phyloP scores from a whole-genome alignment of 2,888 invertebrate species.

The Hipparchia semele region DNA sequence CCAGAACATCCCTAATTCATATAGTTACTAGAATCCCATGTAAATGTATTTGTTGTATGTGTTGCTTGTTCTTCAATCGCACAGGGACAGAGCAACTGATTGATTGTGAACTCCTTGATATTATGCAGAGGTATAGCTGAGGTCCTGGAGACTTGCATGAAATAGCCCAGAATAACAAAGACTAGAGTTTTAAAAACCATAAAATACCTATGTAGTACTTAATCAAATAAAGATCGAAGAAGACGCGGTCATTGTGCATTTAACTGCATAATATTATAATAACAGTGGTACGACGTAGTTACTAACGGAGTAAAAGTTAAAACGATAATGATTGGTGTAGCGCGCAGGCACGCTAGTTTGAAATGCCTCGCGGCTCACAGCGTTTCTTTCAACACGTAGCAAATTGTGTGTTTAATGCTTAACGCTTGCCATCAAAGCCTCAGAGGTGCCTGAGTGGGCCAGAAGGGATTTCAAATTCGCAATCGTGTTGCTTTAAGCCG shows the following conservation, averaged over 20 bases:
- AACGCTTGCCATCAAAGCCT: constrained; percentile 69
- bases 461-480: constrained; percentile 71
- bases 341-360: constrained; percentile 64
- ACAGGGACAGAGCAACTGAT: too few relatives aligned
- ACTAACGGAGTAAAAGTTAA: constrained; percentile 52
- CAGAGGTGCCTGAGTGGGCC: constrained; percentile 62
- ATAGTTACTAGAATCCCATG: too few relatives aligned
- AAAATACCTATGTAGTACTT: constrained; percentile 54
- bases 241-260: constrained; percentile 74
- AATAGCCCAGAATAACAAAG: too few relatives aligned
- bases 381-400: constrained; percentile 79
- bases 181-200: too few relatives aligned
- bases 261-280: constrained; percentile 64
- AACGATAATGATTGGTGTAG: constrained; percentile 71
- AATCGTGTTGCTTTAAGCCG: constrained; percentile 61
- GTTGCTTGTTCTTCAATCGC: too few relatives aligned
- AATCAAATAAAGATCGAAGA: constrained; percentile 68
- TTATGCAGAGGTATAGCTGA: too few relatives aligned
- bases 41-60: too few relatives aligned
- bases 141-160: too few relatives aligned
- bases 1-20: too few relatives aligned
- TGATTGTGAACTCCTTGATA: too few relatives aligned
- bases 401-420: constrained; percentile 77
- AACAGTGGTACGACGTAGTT: constrained; percentile 68
- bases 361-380: constrained; percentile 67